Percentiles rank a stretch among this genome's conserved stretches.
Conservation (phyloP, 2,797 vertebrate genomes). For the Galaxias olidus region DNA sequence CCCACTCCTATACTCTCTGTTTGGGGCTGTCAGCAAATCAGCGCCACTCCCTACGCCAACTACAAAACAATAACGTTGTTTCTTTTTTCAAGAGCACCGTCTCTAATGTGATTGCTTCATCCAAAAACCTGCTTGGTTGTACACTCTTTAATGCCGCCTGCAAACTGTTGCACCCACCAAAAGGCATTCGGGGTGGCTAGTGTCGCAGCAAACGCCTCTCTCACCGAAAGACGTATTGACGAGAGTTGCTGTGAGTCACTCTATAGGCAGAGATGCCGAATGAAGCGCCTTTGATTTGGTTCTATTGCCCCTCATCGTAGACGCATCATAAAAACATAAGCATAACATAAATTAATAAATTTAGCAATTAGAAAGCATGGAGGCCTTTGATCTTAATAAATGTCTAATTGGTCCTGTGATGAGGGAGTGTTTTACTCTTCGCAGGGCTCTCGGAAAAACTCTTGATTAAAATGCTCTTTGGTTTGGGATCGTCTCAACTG, state of each 20-base stretch:
- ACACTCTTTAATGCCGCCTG: conserved; percentile 63
- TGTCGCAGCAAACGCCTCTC: too few relatives aligned
- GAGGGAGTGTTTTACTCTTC: conserved; percentile 63
- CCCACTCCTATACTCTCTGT: conserved; percentile 56
- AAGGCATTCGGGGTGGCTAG: too few relatives aligned
- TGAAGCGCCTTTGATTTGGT: conserved; percentile 63
- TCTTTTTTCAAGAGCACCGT: conserved; percentile 59
- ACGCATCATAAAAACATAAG: conserved; percentile 66
- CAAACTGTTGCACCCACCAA: too few relatives aligned
- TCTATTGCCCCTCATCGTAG: conserved; percentile 42
- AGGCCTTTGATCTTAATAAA: conserved; percentile 72
- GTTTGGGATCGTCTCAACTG: conserved; percentile 68
- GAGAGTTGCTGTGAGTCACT: too few relatives aligned
- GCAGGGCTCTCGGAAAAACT: conserved; percentile 63
- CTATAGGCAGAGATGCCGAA: conserved; percentile 50
- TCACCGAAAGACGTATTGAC: too few relatives aligned
- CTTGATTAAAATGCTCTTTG: conserved; percentile 73
- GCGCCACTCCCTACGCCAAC: conserved; percentile 47
- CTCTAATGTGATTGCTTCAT: conserved; percentile 72
- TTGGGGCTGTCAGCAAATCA: conserved; percentile 73
- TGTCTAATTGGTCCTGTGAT: conserved; percentile 71
- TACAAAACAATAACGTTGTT: conserved; percentile 70
- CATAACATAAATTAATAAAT: conserved; percentile 67
- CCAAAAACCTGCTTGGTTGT: conserved; percentile 71
- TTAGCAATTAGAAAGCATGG: conserved; percentile 65